A percentile compares a stretch with the other conserved stretches of the same genome.
These are phyloP conservation scores for Toxotes chatareus DNA, from an alignment of 2,113 vertebrate genomes.

Conservation along the genomic window DNA sequence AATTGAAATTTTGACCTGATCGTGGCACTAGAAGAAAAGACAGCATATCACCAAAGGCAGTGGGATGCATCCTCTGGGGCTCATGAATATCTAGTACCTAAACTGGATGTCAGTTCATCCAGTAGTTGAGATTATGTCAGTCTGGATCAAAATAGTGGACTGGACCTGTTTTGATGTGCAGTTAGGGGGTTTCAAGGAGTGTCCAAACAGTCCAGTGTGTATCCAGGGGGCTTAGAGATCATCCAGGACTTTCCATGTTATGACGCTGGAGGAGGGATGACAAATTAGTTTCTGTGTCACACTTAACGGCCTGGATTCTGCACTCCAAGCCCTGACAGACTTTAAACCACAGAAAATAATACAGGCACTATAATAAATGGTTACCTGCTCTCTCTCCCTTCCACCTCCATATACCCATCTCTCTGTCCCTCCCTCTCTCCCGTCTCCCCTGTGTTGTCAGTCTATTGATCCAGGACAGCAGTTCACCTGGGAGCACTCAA, in stretches of 20 bases:
- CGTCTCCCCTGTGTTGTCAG: conserved; percentile 67
- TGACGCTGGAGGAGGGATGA: conserved; percentile 3
- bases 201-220: not conserved
- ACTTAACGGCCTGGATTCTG: not conserved
- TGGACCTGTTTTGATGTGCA: no score
- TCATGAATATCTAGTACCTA: not conserved
- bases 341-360: conserved; percentile 11
- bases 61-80: not conserved
- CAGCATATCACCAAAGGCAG: no score
- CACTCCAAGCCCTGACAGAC: not conserved
- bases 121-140: not conserved
- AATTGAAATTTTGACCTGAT: no score
- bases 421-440: not conserved
- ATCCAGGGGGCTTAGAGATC: conserved; percentile 25
- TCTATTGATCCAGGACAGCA: conserved; percentile 96
- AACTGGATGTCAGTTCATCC: not conserved
- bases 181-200: conserved; percentile 1
- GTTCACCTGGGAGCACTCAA: conserved; percentile 98
- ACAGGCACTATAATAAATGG: conserved; percentile 11
- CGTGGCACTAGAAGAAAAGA: no score
- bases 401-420: not conserved
- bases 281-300: conserved; percentile 10
- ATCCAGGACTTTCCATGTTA: conserved; percentile 27
- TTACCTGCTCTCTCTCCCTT: conserved; percentile 5
- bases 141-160: not conserved